Percentiles rank a stretch among this genome's conserved stretches.
phyloP scores from a whole-genome alignment of 2,113 vertebrate species.

The Cyprinodon variegatus region DNA sequence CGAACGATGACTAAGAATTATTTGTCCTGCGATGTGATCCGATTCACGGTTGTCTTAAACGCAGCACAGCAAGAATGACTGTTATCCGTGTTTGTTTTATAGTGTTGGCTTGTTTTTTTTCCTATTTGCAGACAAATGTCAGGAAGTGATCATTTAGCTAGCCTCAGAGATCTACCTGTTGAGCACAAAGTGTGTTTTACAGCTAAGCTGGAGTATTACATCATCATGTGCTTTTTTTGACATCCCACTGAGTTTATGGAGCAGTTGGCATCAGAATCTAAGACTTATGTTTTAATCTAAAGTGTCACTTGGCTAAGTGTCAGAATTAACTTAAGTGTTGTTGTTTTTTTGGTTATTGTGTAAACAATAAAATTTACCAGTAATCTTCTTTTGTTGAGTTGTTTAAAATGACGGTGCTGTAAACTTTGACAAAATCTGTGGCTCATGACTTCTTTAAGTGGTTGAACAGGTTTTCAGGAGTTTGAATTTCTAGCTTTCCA shows the following conservation, averaged over 20 bases:
- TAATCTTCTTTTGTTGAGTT: slow-evolving; percentile 19
- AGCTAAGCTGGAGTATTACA: slow-evolving; percentile 17
- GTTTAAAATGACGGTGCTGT: slow-evolving; percentile 48
- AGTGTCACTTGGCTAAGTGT: slow-evolving; percentile 18
- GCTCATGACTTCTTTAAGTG: background rate
- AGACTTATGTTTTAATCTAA: slow-evolving; percentile 21
- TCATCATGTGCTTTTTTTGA: background rate
- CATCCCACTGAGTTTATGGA: slow-evolving; percentile 6
- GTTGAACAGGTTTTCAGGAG: slow-evolving; percentile 27
- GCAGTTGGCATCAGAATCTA: background rate
- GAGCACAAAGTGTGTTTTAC: background rate
- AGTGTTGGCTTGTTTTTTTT: slow-evolving; percentile 24
- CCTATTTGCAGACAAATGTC: slow-evolving; percentile 7
- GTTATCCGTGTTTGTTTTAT: slow-evolving; percentile 57
- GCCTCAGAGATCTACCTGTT: slow-evolving; percentile 1
- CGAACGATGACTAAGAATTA: slow-evolving; percentile 32
- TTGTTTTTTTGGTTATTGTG: background rate
- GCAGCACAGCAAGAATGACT: slow-evolving; percentile 56
- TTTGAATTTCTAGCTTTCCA: slow-evolving; percentile 26
- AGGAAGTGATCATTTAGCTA: slow-evolving; percentile 15
- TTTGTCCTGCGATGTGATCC: slow-evolving; percentile 37
- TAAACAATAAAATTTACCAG: background rate
- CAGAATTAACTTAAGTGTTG: slow-evolving; percentile 4
- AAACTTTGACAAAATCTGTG: slow-evolving; percentile 11
- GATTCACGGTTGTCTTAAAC: slow-evolving; percentile 64